These are phyloP conservation scores for Cantharis lateralis DNA, from an alignment of 2,888 invertebrate genomes.

Conservation along the genomic window DNA sequence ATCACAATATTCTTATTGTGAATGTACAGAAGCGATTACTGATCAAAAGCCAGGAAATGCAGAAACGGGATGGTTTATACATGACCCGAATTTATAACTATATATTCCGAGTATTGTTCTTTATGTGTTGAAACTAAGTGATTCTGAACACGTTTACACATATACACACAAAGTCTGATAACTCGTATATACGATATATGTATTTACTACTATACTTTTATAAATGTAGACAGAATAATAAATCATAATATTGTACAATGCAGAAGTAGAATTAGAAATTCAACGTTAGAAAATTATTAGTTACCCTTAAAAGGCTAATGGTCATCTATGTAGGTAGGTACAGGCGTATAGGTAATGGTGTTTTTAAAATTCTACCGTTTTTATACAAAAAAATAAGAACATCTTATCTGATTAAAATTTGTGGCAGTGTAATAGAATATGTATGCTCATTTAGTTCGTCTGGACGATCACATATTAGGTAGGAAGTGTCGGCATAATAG, in stretches of 20 bases:
- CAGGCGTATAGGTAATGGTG: not conserved
- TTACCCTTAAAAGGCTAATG: not conserved
- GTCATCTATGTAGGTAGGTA: not conserved
- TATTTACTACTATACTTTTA: slow-evolving; percentile 21
- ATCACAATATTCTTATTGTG: not conserved
- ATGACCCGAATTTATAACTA: slow-evolving; percentile 50
- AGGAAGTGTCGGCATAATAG: not conserved
- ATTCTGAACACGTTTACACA: slow-evolving; percentile 48
- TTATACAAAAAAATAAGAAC: not conserved
- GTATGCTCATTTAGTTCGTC: not conserved
- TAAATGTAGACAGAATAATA: slow-evolving; percentile 1
- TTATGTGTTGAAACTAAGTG: slow-evolving; percentile 51
- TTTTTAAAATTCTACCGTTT: not conserved
- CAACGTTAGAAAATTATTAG: not conserved
- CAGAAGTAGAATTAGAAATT: slow-evolving; percentile 8
- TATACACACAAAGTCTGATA: slow-evolving; percentile 35
- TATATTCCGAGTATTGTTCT: slow-evolving; percentile 51
- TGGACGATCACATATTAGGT: not conserved
- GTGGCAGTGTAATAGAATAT: not conserved
- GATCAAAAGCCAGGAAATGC: slow-evolving; percentile 35
- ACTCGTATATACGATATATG: slow-evolving; percentile 22
- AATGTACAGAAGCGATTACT: slow-evolving; percentile 23
- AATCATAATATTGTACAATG: slow-evolving; percentile 8
- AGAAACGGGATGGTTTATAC: slow-evolving; percentile 38
- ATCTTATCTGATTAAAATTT: not conserved